phyloP scores from a whole-genome alignment of 2,113 vertebrate genomes.

The Nestor notabilis region DNA sequence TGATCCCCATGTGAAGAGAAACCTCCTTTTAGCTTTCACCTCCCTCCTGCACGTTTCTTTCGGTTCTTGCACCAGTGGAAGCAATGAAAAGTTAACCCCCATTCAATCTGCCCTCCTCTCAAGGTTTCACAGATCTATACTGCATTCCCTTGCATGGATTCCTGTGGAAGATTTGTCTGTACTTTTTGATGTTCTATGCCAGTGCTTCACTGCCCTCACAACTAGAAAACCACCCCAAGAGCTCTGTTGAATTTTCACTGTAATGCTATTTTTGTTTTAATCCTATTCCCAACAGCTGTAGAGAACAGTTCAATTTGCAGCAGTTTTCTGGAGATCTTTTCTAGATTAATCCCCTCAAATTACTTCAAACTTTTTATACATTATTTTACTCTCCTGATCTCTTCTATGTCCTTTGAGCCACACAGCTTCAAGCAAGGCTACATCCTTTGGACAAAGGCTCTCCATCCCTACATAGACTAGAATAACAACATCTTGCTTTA shows the following conservation, averaged over 20 bases:
- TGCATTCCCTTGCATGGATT: neutral
- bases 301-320: neutral
- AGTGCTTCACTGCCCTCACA: neutral
- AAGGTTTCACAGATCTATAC: neutral
- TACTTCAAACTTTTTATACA: neutral
- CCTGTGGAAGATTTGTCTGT: neutral
- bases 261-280: neutral
- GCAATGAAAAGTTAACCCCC: neutral
- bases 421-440: neutral
- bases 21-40: neutral
- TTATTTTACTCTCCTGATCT: neutral
- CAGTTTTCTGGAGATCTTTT: neutral
- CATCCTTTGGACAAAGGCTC: neutral
- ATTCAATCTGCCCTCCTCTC: accelerated
- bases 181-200: neutral
- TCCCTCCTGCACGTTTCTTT: neutral
- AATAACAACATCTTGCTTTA: neutral
- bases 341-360: neutral
- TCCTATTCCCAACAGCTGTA: neutral
- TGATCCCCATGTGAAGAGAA: accelerated
- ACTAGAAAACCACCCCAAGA: neutral
- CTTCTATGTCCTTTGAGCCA: neutral
- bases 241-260: neutral
- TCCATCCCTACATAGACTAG: neutral
- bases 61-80: neutral